Evolutionary conservation across 2,888 invertebrate species (phyloP), one percentile per base, ranked within the genome.

Genomic region (Apotomis turbidana): DNA sequence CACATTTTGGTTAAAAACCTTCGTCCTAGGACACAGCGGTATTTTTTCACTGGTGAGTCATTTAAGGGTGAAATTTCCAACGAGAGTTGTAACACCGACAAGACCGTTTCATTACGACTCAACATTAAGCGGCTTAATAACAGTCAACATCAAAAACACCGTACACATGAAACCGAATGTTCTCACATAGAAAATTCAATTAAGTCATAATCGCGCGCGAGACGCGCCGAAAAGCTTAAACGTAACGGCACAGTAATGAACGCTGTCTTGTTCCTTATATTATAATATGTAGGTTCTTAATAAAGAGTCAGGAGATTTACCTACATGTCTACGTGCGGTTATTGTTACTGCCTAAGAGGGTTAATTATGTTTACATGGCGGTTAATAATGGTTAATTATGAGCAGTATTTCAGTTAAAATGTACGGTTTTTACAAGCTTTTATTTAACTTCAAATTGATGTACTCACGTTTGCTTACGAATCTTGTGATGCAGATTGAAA

Each of bases 181-280:
- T 57, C 66, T 36, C 46, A n/a, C 55, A 58, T 49, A 58, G 66
- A 67, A 58, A 67, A 67, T 67, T 58, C 66, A 67, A 67, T 67
- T 67, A 67, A 49, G 13, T 36, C 49, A 46, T 67, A 67, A 58
- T 55, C 66, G 55, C 55, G 44, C 41, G 41, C 27, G 46, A 36
- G 27, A 27, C 27, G 55, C 55, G 55, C 5, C 66, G 46, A 36
- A 27, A 57, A 27, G 44, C 55, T 55, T 66, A 44, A 66, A 27
- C 10, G 36, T 66, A 66, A 66, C 46, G 66, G 57, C 57, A 46
- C 55, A 66, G 27, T 66, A 66, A 66, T 57, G 66, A 36, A 57
- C 46, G 55, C 49, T 49, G 49, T 55, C 66, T 66, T 66, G 66
- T 57, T 57, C 46, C 46, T 27, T 46, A 57, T 27, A 66, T 66